A percentile compares a stretch with the other conserved stretches of the same genome.
Conservation (phyloP, 92 coral and sea anemone species). For the Umimayanthus kanabou region DNA sequence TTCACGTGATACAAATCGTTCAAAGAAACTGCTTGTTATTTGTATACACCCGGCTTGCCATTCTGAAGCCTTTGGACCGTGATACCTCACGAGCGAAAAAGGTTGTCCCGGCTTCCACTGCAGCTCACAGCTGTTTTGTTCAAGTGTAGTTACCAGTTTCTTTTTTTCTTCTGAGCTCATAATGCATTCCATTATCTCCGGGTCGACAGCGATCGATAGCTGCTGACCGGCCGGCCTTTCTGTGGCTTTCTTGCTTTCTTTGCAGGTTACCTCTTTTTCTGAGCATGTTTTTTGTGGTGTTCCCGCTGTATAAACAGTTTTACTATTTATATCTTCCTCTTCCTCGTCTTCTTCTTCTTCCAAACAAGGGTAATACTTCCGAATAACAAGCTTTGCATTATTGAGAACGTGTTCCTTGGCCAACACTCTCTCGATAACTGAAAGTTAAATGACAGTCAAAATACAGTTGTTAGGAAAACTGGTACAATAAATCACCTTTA, state of each 20-base stretch:
- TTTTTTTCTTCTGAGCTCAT: slow-evolving; percentile 27
- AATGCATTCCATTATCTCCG: slow-evolving; percentile 70
- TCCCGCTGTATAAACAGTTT: background rate
- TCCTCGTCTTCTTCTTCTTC: slow-evolving; percentile 43
- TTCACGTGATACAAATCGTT: slow-evolving; percentile 30
- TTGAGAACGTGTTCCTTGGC: slow-evolving; percentile 39
- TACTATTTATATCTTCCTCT: background rate
- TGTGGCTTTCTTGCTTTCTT: background rate
- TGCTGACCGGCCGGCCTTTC: slow-evolving; percentile 39
- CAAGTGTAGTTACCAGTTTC: slow-evolving; percentile 49
- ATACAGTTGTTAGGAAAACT: too few relatives aligned
- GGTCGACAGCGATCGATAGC: slow-evolving; percentile 62
- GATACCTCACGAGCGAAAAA: slow-evolving; percentile 47
- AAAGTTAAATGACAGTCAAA: background rate
- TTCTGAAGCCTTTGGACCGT: slow-evolving; percentile 20
- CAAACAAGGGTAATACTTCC: slow-evolving; percentile 49
- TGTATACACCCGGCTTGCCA: slow-evolving; percentile 54
- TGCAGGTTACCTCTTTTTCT: background rate
- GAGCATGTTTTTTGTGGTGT: background rate
- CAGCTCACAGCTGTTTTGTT: slow-evolving; percentile 34
- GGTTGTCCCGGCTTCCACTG: slow-evolving; percentile 44
- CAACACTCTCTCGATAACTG: slow-evolving; percentile 48
- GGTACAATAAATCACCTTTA: too few relatives aligned
- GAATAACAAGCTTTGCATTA: slow-evolving; percentile 44
- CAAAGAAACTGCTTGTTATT: slow-evolving; percentile 20